Conservation (phyloP, 2,113 vertebrate species). For the Chauna torquata region DNA sequence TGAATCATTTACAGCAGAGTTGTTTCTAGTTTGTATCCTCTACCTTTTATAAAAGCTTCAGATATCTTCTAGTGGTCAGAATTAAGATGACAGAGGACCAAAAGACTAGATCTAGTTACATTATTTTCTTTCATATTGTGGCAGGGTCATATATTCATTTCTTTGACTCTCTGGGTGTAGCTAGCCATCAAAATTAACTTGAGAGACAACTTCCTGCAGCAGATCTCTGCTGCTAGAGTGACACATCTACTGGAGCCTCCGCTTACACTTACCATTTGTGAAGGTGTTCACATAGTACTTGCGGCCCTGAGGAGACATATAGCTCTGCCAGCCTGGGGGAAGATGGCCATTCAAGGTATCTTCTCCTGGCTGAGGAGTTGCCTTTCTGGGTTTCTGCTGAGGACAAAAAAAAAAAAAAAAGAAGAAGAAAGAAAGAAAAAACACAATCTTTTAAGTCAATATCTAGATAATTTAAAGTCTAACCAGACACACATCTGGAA, state of each 20-base stretch:
- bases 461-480: not conserved
- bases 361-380: conserved; percentile 84
- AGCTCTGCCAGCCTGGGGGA: conserved; percentile 93
- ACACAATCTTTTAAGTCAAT: not conserved
- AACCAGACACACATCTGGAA: not conserved
- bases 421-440: not conserved
- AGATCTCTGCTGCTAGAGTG: not conserved
- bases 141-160: not conserved
- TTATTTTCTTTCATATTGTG: not conserved
- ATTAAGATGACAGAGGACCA: not conserved
- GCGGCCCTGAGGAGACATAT: conserved; percentile 93
- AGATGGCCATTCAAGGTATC: conserved; percentile 83
- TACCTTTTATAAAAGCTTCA: not conserved
- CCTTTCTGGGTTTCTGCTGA: conserved; percentile 86
- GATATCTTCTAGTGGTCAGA: not conserved
- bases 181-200: not conserved
- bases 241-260: not conserved
- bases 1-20: not conserved
- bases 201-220: not conserved
- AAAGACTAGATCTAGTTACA: not conserved
- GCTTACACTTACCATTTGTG: conserved; percentile 87
- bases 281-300: conserved; percentile 95
- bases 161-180: not conserved
- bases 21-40: not conserved
- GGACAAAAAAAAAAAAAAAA: not conserved